These are phyloP conservation scores for Zoanthus solanderi DNA, from an alignment of 92 coral and sea anemone species.

Conservation along the genomic window DNA sequence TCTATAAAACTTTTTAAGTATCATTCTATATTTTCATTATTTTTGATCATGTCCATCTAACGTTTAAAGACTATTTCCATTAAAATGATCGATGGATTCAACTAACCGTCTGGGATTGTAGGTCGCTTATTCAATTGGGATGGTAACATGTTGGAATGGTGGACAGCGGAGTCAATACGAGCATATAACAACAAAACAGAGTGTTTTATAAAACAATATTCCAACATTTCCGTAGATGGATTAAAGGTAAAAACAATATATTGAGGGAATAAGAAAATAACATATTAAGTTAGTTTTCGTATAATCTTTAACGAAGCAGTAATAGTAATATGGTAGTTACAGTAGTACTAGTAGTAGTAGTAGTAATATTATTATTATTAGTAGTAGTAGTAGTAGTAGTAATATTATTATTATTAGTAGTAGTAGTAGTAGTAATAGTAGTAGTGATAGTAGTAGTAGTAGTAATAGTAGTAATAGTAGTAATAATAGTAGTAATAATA, in stretches of 20 bases:
- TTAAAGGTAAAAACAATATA: constrained; percentile 16
- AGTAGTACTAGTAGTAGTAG: background rate
- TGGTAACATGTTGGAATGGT: constrained; percentile 61
- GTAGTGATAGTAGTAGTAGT: background rate
- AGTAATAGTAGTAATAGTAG: background rate
- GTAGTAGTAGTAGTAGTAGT: background rate
- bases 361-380: background rate
- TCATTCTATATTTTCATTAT: no score
- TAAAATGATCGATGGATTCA: no score
- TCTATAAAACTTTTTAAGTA: no score
- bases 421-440: background rate
- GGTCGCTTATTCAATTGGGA: constrained; percentile 59
- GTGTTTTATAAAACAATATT: constrained; percentile 57
- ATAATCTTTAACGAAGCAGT: background rate
- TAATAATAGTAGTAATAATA: background rate
- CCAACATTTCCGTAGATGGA: constrained; percentile 52
- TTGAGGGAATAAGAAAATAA: no score
- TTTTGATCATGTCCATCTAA: no score
- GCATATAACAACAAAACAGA: constrained; percentile 45
- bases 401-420: background rate
- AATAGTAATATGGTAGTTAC: background rate
- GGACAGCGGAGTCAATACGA: constrained; percentile 48
- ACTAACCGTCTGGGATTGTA: background rate
- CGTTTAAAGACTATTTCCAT: no score
- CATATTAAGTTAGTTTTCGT: no score